Base-by-base conservation (phyloP, 1,140 invertebrate species). In the Hylyphantes graminicola region DNA sequence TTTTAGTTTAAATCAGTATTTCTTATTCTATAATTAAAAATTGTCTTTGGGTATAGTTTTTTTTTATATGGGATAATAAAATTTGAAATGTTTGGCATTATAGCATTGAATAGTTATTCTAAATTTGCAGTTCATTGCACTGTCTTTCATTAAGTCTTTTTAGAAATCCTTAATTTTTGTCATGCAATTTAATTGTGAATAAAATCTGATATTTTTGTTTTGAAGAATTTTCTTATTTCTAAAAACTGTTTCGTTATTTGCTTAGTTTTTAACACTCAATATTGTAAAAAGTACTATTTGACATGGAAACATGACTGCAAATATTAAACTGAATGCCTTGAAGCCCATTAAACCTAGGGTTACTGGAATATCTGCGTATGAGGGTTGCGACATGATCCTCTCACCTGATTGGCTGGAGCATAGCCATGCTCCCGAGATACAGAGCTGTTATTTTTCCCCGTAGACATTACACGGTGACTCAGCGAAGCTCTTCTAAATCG, bases 141-240 rank as follows among this genome's bases (percentile, higher is more conserved):
- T 81, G 79, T 81, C 79, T 81, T 81, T 81, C 68, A 81, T 81
- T 63, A 54, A 72, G 51, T 57, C 53, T 53, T 80, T 68, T 67
- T 72, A 63, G 10, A 63, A 72, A n/a, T 19, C 54, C 65, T 21
- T 72, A 61, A 53, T 81, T 81, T 59, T 57, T 54, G 48, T 64
- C 73, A 35, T 72, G 35, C 53, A 72, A 72, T 61, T 81, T 81
- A n/a, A 81, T 70, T 81, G 68, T 81, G 68, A 81, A 81, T 81
- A 81, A 81, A 81, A 81, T 68, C 67, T 70, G 79, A 81, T 81
- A 81, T 81, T 81, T 70, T 81, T 81, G 68, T 81, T 81, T 81
- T n/a, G 68, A 70, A 19, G 13, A n/a, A 11, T 68, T 75, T 35
- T 51, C 7, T 57, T 73, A 21, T 74, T 74, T 17, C 8, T 67